A percentile compares a stretch with the other conserved stretches of the same genome.
phyloP scores from a whole-genome alignment of 2,113 vertebrate genomes.

The Neotoma lepida region DNA sequence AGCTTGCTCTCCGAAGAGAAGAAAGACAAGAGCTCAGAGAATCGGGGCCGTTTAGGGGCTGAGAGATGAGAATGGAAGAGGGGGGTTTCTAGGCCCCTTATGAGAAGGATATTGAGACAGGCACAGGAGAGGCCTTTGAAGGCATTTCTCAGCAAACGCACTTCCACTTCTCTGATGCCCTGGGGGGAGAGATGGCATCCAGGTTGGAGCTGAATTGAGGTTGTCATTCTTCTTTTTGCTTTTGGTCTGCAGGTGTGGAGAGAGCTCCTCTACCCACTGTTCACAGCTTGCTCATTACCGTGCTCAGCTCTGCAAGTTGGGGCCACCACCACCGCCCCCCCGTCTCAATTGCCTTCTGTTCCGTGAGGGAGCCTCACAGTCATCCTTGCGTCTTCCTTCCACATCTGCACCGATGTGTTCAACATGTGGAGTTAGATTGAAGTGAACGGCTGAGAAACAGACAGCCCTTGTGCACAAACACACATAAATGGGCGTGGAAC shows the following conservation, averaged over 20 bases:
- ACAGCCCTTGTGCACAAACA: neutral
- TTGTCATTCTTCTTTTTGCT: neutral
- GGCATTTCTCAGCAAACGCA: rapidly evolving
- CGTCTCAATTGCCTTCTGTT: rapidly evolving
- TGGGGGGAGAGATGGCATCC: neutral
- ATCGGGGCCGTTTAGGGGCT: rapidly evolving
- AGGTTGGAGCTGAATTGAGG: neutral
- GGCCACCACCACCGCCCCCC: rapidly evolving
- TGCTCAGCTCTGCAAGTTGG: neutral
- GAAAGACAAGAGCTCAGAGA: neutral
- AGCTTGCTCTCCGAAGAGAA: neutral
- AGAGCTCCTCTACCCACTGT: neutral
- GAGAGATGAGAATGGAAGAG: neutral
- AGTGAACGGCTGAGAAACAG: rapidly evolving
- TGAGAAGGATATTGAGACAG: neutral
- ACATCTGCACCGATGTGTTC: neutral
- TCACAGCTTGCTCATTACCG: rapidly evolving
- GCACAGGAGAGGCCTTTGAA: neutral
- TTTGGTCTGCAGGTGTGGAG: neutral
- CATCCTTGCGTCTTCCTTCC: rapidly evolving
- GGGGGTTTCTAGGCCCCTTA: neutral
- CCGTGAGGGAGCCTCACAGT: rapidly evolving
- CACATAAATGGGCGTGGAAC: neutral
- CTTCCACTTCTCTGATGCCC: neutral
- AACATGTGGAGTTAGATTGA: neutral